Conservation (phyloP, 2,888 invertebrate genomes). For the Torymus tubicola region DNA sequence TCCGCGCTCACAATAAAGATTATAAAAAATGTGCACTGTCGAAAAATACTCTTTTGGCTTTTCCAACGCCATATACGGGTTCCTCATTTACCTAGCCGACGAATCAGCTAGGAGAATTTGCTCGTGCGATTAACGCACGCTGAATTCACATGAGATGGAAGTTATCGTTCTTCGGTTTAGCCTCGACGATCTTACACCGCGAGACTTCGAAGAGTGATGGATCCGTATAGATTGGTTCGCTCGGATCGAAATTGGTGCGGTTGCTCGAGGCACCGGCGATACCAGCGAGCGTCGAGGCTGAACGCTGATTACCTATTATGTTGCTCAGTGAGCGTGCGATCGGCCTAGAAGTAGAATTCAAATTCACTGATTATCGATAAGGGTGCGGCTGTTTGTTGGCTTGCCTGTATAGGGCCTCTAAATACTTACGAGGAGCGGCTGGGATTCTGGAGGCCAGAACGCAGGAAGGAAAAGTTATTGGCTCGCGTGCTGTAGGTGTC, state of each 20-base stretch:
- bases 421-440: conserved; percentile 71
- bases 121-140: neutral
- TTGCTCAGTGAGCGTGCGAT: conserved; percentile 71
- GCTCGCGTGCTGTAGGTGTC: conserved; percentile 68
- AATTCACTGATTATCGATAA: conserved; percentile 52
- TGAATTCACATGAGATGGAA: conserved; percentile 70
- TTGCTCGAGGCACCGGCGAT: conserved; percentile 76
- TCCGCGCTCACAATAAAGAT: neutral
- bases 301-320: conserved; percentile 67
- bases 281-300: conserved; percentile 76
- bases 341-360: conserved; percentile 63
- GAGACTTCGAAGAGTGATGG: conserved; percentile 89
- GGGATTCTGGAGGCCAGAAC: conserved; percentile 74
- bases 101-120: neutral
- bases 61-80: no score
- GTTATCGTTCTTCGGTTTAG: conserved; percentile 76
- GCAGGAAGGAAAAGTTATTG: conserved; percentile 76
- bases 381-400: neutral
- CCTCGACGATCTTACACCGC: conserved; percentile 69
- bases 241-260: conserved; percentile 84
- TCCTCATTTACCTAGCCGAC: no score
- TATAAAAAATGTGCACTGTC: neutral
- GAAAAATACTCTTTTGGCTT: no score
- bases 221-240: conserved; percentile 95
- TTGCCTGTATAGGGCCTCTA: neutral